phyloP scores from a whole-genome alignment of 2,888 invertebrate species.

The Dicyrtoma fusca region DNA sequence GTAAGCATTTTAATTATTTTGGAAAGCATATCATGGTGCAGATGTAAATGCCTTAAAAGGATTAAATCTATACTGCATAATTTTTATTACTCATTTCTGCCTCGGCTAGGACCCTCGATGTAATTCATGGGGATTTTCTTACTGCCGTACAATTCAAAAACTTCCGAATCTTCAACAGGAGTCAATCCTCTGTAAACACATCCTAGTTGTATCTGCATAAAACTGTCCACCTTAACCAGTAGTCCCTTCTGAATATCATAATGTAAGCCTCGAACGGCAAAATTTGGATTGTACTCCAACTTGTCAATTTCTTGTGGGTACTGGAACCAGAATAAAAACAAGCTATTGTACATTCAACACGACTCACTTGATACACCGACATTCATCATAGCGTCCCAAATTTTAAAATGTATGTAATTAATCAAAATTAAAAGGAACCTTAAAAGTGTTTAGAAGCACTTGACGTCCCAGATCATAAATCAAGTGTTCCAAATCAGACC shows the following conservation, averaged over 20 bases:
- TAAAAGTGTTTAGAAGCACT: slow-evolving; percentile 81
- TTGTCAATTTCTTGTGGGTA: slow-evolving; percentile 81
- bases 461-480: slow-evolving; percentile 89
- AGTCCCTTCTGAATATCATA: slow-evolving; percentile 96
- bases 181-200: slow-evolving; percentile 87
- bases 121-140: slow-evolving; percentile 84
- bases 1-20: neutral
- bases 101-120: slow-evolving; percentile 68
- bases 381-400: too few relatives aligned
- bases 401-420: too few relatives aligned
- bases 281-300: slow-evolving; percentile 86
- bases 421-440: slow-evolving; percentile 65
- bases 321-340: slow-evolving; percentile 62
- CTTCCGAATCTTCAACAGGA: slow-evolving; percentile 80
- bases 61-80: too few relatives aligned
- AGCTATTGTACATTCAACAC: slow-evolving; percentile 1
- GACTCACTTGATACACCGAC: too few relatives aligned
- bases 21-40: neutral
- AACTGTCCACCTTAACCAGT: slow-evolving; percentile 91
- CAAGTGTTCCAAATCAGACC: slow-evolving; percentile 82
- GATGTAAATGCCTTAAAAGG: too few relatives aligned
- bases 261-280: slow-evolving; percentile 94
- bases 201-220: slow-evolving; percentile 94
- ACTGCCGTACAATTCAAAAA: slow-evolving; percentile 80
- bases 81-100: slow-evolving; percentile 41